Evolutionary conservation across 2,113 vertebrate genomes (phyloP), one percentile per base, ranked within the genome.

Genomic region (Hemichromis elongatus): DNA sequence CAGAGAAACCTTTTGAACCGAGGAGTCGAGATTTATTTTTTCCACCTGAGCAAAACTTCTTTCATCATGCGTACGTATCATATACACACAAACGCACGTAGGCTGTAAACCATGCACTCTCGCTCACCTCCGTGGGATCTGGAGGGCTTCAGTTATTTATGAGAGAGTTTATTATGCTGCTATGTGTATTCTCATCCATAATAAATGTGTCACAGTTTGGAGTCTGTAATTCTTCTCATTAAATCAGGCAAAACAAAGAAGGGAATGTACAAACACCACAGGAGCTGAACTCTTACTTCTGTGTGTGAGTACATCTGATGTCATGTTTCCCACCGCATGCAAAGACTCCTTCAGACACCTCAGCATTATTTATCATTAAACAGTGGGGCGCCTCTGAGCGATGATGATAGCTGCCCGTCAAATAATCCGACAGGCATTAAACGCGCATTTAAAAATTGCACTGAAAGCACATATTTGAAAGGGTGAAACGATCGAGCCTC

Each of bases 361-460:
- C 5, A 45, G 63, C 63, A 26, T 16, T 21, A 0, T 45, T 70
- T 45, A 26, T 0, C 35, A 16, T 70, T 24, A 70, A 45, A 70
- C 13, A 26, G 21, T 6, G 0, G 37, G 37, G 5, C 7, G 8
- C 12, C 37, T 42, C 2, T 0, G 7, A 68, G n/a, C 1, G 1
- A 68, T 9, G 13, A 4, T 9, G 37, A 45, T 9, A 16, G n/a
- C 12, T 16, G 37, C 12, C 63, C 1, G 4, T 42, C 63, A 68
- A 1, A 68, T 42, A 24, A 68, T 9, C 37, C 5, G 2, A 42
- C 37, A 16, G 7, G 63, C n/a, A 1, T 24, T 40, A 68, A 42
- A 68, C 24, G n/a, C 63, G 42, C 63, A 42, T 6, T 4, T 68
- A 42, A 66, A 66, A 66, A 66, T 2, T 1, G 2, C 3, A 21